Base-by-base conservation (phyloP, 2,888 invertebrate genomes). In the Xylocampa areola region DNA sequence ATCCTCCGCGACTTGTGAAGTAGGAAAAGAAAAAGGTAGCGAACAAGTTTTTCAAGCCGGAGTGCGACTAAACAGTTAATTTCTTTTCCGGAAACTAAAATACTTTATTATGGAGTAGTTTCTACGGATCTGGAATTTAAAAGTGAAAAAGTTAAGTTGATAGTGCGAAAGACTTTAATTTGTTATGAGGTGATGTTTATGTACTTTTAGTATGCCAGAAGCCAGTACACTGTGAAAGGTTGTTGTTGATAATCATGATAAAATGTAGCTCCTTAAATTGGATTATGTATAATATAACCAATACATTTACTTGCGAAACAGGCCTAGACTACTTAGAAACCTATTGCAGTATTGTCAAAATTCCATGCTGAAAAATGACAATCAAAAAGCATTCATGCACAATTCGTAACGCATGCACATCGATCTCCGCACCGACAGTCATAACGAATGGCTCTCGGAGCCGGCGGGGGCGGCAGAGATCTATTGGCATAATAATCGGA, bases 401-500 rank as follows among this genome's bases (percentile, higher is more conserved):
- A 59, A 65, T 59, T 59, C 40, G 50, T 65, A 65, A 51, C 41
- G 51, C 29, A n/a, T 32, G 19, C 11, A 51, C 32, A 51, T 65
- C 44, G 35, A 51, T 63, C 35, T 65, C 14, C 35, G 0, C 32
- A 16, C 29, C 17, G 61, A 36, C 66, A 59, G 6, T 32, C 23
- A 51, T 45, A 65, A 65, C 40, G 51, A 65, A 63, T 65, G 66
- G 25, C 51, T 63, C 5, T 17, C 17, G 51, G 11, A 27, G 27
- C 29, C 17, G 40, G 33, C 30, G 43, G n/a, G n/a, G n/a, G 19
- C 14, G 32, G 33, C 27, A 6, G 17, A 16, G 63, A 65, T 59
- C 36, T 65, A 63, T 63, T 65, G 66, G 44, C 40, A 30, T 59
- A 36, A 63, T 65, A 65, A 63, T 51, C 51, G 35, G 32, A 33